Evolutionary conservation across 2,113 vertebrate genomes (phyloP).

Genomic region (Sitta europaea): DNA sequence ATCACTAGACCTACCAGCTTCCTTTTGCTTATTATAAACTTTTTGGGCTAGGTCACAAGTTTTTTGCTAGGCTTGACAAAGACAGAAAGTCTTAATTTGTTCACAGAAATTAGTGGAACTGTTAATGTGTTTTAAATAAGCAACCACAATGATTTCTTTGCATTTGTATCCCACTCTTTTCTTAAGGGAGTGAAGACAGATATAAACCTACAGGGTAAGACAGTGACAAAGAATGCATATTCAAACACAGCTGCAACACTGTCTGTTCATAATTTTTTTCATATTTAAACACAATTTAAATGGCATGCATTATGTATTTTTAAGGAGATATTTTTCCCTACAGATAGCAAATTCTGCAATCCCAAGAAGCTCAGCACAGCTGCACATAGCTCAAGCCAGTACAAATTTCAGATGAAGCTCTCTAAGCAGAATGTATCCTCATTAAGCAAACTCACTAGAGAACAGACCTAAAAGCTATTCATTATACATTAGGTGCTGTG

Average conservation of each 20-base stretch:
- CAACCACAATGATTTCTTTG: not conserved
- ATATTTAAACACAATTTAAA: slow-evolving; percentile 7
- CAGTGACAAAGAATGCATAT: not conserved
- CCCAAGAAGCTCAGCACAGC: not conserved
- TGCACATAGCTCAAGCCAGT: not conserved
- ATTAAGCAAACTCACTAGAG: not conserved
- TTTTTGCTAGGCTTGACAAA: not conserved
- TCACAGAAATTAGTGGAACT: not conserved
- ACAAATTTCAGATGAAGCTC: not conserved
- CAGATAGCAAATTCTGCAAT: not conserved
- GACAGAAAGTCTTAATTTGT: not conserved
- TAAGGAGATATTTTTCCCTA: not conserved
- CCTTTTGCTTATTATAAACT: not conserved
- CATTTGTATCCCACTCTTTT: not conserved
- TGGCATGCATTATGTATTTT: not conserved
- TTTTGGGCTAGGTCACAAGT: not conserved
- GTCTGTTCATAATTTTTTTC: not conserved
- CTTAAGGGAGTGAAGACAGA: not conserved
- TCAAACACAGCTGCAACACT: slow-evolving; percentile 35
- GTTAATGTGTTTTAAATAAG: not conserved
- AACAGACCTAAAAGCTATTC: not conserved
- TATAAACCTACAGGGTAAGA: not conserved
- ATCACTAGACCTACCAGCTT: not conserved
- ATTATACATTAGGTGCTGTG: not conserved
- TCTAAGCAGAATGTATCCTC: not conserved